phyloP scores from a whole-genome alignment of 2,797 vertebrate species.

The Leucoraja ocellata region DNA sequence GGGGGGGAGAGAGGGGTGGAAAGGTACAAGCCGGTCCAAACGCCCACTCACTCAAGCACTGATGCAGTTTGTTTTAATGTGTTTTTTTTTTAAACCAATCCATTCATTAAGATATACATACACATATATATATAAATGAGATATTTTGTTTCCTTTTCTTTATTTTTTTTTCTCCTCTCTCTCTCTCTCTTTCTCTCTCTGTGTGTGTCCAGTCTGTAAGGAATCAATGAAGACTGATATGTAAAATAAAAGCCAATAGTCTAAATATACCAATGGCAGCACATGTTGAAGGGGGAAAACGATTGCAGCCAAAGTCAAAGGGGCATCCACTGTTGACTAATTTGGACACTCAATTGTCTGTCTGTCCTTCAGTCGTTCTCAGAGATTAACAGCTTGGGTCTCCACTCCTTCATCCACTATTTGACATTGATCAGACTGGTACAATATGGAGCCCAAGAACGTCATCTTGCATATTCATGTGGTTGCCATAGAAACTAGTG shows the following conservation, averaged over 20 bases:
- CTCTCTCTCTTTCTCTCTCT: no score
- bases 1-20: no score
- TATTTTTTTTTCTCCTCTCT: neutral
- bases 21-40: neutral
- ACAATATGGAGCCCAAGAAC: conserved; percentile 94
- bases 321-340: neutral
- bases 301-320: neutral
- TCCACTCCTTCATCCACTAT: conserved; percentile 54
- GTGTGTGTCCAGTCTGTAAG: neutral
- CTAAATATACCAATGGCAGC: conserved; percentile 17
- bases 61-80: conserved; percentile 21
- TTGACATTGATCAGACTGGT: conserved; percentile 70
- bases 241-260: conserved; percentile 16
- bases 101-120: conserved; percentile 31
- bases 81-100: conserved; percentile 24
- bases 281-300: conserved; percentile 22
- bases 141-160: conserved; percentile 3
- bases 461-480: conserved; percentile 93
- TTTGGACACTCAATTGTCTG: neutral
- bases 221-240: neutral
- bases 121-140: conserved; percentile 34
- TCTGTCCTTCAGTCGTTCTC: neutral
- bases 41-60: neutral
- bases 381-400: conserved; percentile 2
- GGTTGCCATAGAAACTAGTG: conserved; percentile 99